Evolutionary conservation across 2,113 vertebrate genomes (phyloP), one percentile per base, ranked within the genome.

Genomic region (Lasiurus borealis): DNA sequence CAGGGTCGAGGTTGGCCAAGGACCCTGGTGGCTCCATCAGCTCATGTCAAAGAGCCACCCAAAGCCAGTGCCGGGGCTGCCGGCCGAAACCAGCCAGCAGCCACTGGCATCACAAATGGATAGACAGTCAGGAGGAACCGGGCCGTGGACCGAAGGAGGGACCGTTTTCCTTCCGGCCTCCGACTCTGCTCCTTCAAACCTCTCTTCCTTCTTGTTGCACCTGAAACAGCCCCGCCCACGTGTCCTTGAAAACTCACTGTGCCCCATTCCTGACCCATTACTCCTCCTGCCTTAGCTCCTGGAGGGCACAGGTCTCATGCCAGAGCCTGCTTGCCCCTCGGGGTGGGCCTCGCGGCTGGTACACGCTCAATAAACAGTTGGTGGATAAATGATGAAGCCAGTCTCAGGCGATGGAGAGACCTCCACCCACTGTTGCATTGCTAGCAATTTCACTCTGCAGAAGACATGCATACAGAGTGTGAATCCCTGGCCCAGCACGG

Each of bases 11-110:
- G 34, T 6, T 5, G 50, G n/a, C 25, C 27, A 13, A 46, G 25
- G 64, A 62, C 73, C 0, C 0, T 0, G 21, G 18, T 2, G 6
- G 52, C 36, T n/a, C 48, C 31, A n/a, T 10, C 3, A 16, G 44
- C n/a, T 72, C 25, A 2, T 21, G n/a, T 21, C 25, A 14, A 25
- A 57, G n/a, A 52, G 54, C 36, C 14, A 2, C 21, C 31, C 23
- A 13, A 23, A 18, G 34, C 75, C 84, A 40, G 44, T 46, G 10
- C 36, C n/a, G 13, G 10, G 54, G n/a, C 29, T 46, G 5, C 27
- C 23, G 19, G 71, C 15, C 19, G 23, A 23, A 54, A 40, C 52
- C 36, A 5, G 1, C 19, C 48, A n/a, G 27, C n/a, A 14, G 54
- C 25, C 50, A 6, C 8, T 0, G 6, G 18, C 48, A 6, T 59